Conservation (phyloP, 2,113 vertebrate species). For the Ameiurus melas region DNA sequence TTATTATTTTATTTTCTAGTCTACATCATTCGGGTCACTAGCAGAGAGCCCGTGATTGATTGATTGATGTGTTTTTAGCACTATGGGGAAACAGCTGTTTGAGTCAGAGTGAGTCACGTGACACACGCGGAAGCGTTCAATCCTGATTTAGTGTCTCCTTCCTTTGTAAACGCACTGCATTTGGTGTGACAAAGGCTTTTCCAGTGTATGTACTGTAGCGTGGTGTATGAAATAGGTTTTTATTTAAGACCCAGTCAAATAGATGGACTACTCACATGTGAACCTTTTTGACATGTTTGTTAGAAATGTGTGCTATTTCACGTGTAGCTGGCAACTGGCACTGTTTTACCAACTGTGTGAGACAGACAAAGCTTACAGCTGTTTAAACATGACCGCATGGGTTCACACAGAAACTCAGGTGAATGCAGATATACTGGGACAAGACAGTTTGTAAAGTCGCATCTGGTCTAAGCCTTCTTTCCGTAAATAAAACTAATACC, state of each 20-base stretch:
- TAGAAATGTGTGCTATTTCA: not conserved
- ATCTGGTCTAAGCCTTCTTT: not conserved
- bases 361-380: not conserved
- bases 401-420: not conserved
- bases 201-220: not conserved
- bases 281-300: not conserved
- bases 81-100: slow-evolving; percentile 20
- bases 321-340: not conserved
- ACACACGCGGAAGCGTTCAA: not conserved
- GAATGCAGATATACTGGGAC: not conserved
- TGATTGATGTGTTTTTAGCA: not conserved
- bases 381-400: not conserved
- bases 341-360: not conserved
- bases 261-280: not conserved
- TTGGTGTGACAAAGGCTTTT: not conserved
- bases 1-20: not conserved
- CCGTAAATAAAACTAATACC: not conserved
- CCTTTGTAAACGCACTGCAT: not conserved
- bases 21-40: not conserved
- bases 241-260: not conserved
- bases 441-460: not conserved
- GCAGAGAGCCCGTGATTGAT: not conserved
- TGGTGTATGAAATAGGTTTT: not conserved
- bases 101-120: slow-evolving; percentile 19
- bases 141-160: not conserved